These are phyloP conservation scores for Podotricha telesiphe DNA, from an alignment of 2,888 invertebrate species.

Conservation along the genomic window DNA sequence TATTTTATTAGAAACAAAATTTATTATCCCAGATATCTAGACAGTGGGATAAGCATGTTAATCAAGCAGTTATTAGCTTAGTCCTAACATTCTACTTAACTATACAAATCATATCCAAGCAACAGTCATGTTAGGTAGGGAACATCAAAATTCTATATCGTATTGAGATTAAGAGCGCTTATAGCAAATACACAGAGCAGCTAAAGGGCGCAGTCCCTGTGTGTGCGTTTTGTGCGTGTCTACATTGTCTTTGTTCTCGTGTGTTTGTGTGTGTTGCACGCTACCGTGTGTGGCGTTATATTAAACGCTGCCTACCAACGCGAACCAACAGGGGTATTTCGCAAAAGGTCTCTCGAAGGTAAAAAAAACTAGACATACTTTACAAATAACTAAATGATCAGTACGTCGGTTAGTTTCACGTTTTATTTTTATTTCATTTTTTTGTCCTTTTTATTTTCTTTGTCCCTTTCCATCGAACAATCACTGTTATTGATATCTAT, in stretches of 20 bases:
- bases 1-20: slow-evolving; percentile 54
- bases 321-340: slow-evolving; percentile 92
- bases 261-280: slow-evolving; percentile 85
- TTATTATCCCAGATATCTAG: slow-evolving; percentile 69
- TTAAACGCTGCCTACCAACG: slow-evolving; percentile 80
- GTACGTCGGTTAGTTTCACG: slow-evolving; percentile 72
- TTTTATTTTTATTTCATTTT: slow-evolving; percentile 62
- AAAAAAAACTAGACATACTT: slow-evolving; percentile 85
- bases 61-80: slow-evolving; percentile 56
- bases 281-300: slow-evolving; percentile 83
- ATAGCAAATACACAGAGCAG: slow-evolving; percentile 82
- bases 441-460: slow-evolving; percentile 58
- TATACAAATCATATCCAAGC: slow-evolving; percentile 29
- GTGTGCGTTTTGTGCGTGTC: slow-evolving; percentile 83
- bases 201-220: slow-evolving; percentile 72
- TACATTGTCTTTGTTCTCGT: slow-evolving; percentile 84
- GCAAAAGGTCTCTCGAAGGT: slow-evolving; percentile 98
- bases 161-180: slow-evolving; percentile 57
- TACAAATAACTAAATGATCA: slow-evolving; percentile 67
- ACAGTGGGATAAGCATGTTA: slow-evolving; percentile 77
- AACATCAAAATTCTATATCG: slow-evolving; percentile 37
- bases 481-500: slow-evolving; percentile 67
- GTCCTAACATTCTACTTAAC: slow-evolving; percentile 51
- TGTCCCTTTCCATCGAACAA: slow-evolving; percentile 68
- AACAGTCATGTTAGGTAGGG: slow-evolving; percentile 38